Percentiles rank a stretch among this genome's conserved stretches.
Conservation (phyloP, 2,888 invertebrate genomes). For the Sceliomorpha sp. region DNA sequence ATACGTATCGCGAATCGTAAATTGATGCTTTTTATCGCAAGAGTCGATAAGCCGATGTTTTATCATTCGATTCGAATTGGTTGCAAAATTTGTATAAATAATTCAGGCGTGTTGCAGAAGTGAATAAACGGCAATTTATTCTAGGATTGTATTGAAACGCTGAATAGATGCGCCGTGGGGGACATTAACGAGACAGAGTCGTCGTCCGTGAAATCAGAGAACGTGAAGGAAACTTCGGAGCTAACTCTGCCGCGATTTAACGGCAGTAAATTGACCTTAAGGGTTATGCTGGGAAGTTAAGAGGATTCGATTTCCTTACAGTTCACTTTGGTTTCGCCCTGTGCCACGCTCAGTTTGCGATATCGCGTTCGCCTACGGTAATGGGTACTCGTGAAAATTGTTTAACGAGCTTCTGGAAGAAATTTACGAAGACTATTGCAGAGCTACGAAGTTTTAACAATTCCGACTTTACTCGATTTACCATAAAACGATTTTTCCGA, state of each 20-base stretch:
- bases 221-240: constrained; percentile 43
- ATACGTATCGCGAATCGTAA: too few species aligned
- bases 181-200: constrained; percentile 47
- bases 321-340: constrained; percentile 38
- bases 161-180: constrained; percentile 34
- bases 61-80: background rate
- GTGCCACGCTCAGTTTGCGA: constrained; percentile 33
- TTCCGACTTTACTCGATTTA: constrained; percentile 16
- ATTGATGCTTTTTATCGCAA: too few species aligned
- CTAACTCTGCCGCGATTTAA: constrained; percentile 45
- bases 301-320: constrained; percentile 55
- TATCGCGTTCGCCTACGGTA: constrained; percentile 39
- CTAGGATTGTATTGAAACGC: constrained; percentile 28
- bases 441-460: constrained; percentile 15
- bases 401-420: constrained; percentile 26
- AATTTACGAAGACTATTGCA: constrained; percentile 11
- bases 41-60: background rate
- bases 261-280: constrained; percentile 55
- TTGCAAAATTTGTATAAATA: background rate
- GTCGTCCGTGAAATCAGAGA: constrained; percentile 50
- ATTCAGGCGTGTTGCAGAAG: constrained; percentile 4
- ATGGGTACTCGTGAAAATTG: constrained; percentile 40
- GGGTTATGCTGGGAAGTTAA: constrained; percentile 50
- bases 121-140: constrained; percentile 26
- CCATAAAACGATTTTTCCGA: constrained; percentile 14